Evolutionary conservation across 2,888 invertebrate species (phyloP).

Genomic region (Acronicta alni): DNA sequence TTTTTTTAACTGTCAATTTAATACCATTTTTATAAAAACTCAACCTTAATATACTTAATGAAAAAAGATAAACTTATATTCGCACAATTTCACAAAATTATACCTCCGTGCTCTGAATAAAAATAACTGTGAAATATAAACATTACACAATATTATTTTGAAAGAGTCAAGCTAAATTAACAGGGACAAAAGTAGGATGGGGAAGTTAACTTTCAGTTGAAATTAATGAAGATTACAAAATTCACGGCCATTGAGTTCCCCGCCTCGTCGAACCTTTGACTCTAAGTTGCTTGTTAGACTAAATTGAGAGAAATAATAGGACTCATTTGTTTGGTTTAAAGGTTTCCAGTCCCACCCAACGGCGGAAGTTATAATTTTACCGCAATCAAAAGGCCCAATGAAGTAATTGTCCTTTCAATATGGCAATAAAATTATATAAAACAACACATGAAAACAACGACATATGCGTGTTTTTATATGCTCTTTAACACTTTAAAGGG

Average conservation of each 20-base stretch:
- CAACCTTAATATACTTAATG: constrained; percentile 13
- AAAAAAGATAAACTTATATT: constrained; percentile 42
- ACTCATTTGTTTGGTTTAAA: constrained; percentile 87
- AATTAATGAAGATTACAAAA: constrained; percentile 89
- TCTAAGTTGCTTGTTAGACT: constrained; percentile 86
- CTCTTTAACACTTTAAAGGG: no score
- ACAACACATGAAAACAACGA: no score
- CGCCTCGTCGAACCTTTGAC: constrained; percentile 87
- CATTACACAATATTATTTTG: constrained; percentile 55
- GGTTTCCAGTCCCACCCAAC: constrained; percentile 72
- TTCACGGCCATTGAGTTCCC: constrained; percentile 87
- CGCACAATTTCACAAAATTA: constrained; percentile 39
- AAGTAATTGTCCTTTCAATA: constrained; percentile 38
- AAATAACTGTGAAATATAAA: constrained; percentile 51
- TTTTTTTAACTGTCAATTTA: constrained; percentile 7
- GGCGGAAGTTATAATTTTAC: constrained; percentile 72
- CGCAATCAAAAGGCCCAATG: constrained; percentile 66
- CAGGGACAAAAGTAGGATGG: constrained; percentile 76
- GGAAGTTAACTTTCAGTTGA: constrained; percentile 81
- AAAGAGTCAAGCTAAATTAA: constrained; percentile 67
- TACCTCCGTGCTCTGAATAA: constrained; percentile 50
- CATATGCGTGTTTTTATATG: no score
- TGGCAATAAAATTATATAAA: constrained; percentile 7
- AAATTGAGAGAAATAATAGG: constrained; percentile 89
- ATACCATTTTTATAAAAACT: background rate